Conservation (phyloP, 2,113 vertebrate species). For the Cinclus cinclus region DNA sequence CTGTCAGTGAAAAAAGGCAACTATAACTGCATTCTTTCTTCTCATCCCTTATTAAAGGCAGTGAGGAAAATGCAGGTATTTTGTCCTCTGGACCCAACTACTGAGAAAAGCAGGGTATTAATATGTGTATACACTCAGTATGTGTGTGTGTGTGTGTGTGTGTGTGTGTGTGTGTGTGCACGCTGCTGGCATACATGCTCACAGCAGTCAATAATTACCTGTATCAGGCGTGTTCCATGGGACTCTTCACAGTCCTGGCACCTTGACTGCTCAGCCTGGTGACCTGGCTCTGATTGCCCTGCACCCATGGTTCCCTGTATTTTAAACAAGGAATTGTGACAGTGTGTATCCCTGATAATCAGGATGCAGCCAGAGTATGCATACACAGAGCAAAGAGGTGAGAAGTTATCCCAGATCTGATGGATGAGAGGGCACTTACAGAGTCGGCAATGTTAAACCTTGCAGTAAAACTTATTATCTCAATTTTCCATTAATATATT, state of each 20-base stretch:
- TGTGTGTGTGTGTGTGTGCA: neutral
- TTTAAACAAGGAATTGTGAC: neutral
- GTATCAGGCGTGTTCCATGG: neutral
- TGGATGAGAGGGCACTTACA: neutral
- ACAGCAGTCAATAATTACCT: neutral
- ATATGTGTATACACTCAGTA: neutral
- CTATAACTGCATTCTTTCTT: neutral
- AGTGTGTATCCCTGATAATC: neutral
- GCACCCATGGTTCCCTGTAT: fast-evolving
- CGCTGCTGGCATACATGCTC: neutral
- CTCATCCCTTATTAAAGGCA: neutral
- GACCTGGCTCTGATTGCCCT: neutral
- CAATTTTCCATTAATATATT: neutral
- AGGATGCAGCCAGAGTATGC: neutral
- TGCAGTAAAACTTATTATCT: neutral
- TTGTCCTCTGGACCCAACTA: neutral
- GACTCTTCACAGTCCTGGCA: neutral
- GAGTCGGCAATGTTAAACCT: neutral
- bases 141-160: neutral
- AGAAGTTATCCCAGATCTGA: neutral
- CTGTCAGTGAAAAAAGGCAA: neutral
- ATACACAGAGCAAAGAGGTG: neutral
- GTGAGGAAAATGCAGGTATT: neutral
- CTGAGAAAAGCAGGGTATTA: neutral
- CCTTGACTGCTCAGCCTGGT: neutral